Percentiles rank a stretch among this genome's conserved stretches.
Conservation (phyloP, 2,797 vertebrate genomes). For the Aratinga solstitialis region DNA sequence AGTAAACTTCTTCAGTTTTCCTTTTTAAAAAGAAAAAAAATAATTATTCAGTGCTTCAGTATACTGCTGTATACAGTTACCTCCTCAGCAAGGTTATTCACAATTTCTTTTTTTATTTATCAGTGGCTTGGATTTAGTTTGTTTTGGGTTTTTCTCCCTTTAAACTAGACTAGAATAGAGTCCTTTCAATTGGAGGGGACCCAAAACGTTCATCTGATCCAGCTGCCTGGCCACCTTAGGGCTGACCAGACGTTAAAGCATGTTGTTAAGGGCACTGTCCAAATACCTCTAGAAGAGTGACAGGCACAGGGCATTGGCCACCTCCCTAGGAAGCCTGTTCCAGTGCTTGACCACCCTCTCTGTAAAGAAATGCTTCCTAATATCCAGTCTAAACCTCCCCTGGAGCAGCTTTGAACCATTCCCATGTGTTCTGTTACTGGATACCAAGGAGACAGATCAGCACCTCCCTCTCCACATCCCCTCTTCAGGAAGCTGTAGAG, state of each 20-base stretch:
- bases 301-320: not conserved
- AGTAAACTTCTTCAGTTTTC: not conserved
- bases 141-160: not conserved
- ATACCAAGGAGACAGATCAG: not conserved
- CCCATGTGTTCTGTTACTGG: not conserved
- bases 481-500: not conserved
- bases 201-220: not conserved
- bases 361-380: not conserved
- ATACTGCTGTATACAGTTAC: not conserved
- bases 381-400: not conserved
- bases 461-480: not conserved
- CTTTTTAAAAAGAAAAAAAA: not conserved
- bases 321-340: not conserved
- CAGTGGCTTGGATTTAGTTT: not conserved
- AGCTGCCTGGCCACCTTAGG: not conserved
- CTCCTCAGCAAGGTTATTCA: not conserved
- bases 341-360: not conserved
- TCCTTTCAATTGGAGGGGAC: not conserved
- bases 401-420: not conserved
- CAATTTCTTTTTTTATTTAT: not conserved
- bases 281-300: not conserved
- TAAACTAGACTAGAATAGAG: not conserved
- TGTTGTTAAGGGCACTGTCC: not conserved
- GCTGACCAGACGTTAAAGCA: not conserved
- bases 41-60: not conserved